Conservation (phyloP, 1,140 invertebrate species). For the Aphelenchoides avenae region DNA sequence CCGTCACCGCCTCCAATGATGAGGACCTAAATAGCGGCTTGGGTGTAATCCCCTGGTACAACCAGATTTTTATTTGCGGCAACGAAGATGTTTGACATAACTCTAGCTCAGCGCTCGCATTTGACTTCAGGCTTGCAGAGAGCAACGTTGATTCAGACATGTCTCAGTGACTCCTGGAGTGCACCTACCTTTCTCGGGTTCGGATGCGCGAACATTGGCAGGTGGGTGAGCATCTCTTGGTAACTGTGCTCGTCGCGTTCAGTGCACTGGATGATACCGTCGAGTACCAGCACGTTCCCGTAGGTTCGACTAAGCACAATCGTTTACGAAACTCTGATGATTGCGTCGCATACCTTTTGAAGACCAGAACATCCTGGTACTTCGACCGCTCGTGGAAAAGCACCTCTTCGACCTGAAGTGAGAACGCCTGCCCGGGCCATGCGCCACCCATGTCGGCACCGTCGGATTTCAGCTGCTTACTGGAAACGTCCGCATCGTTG, state of each 20-base stretch:
- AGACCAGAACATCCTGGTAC: slow-evolving; percentile 82
- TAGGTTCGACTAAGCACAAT: slow-evolving; percentile 70
- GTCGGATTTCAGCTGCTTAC: slow-evolving; percentile 26
- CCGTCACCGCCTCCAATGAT: slow-evolving; percentile 97
- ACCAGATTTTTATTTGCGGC: no score
- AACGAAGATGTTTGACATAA: no score
- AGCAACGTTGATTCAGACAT: no score
- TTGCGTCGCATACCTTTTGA: slow-evolving; percentile 73
- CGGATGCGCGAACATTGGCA: slow-evolving; percentile 87
- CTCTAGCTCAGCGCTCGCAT: no score
- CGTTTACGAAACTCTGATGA: slow-evolving; percentile 62
- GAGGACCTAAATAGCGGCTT: slow-evolving; percentile 73
- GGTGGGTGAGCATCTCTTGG: slow-evolving; percentile 94
- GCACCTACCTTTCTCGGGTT: slow-evolving; percentile 86
- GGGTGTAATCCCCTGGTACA: no score
- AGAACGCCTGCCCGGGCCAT: slow-evolving; percentile 86
- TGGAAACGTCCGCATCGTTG: not conserved
- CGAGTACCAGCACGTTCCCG: slow-evolving; percentile 81
- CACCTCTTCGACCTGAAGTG: slow-evolving; percentile 78
- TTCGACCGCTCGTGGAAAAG: slow-evolving; percentile 76
- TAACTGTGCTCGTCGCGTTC: slow-evolving; percentile 94
- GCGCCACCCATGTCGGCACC: slow-evolving; percentile 68
- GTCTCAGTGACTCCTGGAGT: no score
- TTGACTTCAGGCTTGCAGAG: no score
- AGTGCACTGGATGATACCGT: slow-evolving; percentile 94